Conservation (phyloP, 1,140 invertebrate species). For the Cylas formicarius region DNA sequence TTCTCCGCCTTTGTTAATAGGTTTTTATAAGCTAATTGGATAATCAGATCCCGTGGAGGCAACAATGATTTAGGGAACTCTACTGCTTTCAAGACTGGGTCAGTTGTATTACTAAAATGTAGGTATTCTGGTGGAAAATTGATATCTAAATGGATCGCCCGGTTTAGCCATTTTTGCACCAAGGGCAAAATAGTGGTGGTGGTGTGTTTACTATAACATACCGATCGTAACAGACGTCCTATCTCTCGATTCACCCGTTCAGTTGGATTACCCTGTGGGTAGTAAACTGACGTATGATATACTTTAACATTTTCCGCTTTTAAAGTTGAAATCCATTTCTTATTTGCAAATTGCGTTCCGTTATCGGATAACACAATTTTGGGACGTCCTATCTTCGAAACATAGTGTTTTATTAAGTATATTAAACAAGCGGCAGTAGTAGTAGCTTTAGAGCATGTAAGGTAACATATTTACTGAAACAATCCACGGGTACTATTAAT, state of each 20-base stretch:
- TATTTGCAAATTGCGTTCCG: conserved; percentile 1
- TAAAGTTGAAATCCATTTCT: neutral
- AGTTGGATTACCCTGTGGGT: conserved; percentile 6
- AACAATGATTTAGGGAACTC: neutral
- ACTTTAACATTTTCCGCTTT: neutral
- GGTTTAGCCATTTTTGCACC: too few species aligned
- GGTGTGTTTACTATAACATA: conserved; percentile 5
- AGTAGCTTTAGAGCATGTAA: conserved; percentile 3
- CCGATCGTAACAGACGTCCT: neutral
- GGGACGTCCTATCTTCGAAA: neutral
- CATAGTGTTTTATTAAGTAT: conserved; percentile 1
- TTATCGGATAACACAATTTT: conserved; percentile 8
- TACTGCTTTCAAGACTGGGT: too few species aligned
- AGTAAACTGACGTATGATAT: conserved; percentile 8
- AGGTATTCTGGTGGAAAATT: conserved; percentile 4
- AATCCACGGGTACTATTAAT: conserved; percentile 3
- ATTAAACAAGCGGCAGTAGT: neutral
- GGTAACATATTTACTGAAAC: neutral
- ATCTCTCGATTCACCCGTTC: conserved; percentile 6
- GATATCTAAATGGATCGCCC: too few species aligned
- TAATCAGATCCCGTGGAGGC: neutral
- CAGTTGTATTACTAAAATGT: too few species aligned
- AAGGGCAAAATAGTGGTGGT: conserved; percentile 1
- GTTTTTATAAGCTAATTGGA: too few species aligned
- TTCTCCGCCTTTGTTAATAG: too few species aligned